Evolutionary conservation across 2,888 invertebrate genomes (phyloP).

Genomic region (Patella caerulea): DNA sequence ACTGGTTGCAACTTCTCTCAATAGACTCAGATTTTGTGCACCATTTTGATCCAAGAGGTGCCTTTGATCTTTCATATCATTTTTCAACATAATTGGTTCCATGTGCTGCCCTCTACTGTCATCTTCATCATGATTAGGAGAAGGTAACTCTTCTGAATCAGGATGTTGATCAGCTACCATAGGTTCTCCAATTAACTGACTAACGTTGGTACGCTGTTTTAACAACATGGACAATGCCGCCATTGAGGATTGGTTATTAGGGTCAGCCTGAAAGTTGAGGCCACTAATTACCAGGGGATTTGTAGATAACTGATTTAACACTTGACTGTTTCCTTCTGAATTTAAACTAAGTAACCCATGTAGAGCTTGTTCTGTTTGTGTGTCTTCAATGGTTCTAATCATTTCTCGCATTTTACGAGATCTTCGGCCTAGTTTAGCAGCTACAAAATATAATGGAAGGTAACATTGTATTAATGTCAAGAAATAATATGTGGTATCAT

Average conservation of each 20-base stretch:
- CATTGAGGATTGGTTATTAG: slow-evolving; percentile 56
- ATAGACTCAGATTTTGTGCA: not conserved
- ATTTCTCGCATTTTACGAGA: slow-evolving; percentile 70
- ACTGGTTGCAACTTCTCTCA: not conserved
- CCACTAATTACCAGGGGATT: slow-evolving; percentile 13
- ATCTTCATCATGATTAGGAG: slow-evolving; percentile 16
- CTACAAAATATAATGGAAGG: slow-evolving; percentile 39
- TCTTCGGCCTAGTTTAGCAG: slow-evolving; percentile 70
- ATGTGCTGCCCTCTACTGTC: slow-evolving; percentile 12
- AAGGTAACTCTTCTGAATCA: slow-evolving; percentile 9
- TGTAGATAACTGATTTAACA: not conserved
- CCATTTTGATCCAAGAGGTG: slow-evolving; percentile 24
- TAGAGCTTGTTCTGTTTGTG: slow-evolving; percentile 70
- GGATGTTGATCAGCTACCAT: slow-evolving; percentile 47
- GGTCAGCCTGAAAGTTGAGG: slow-evolving; percentile 20
- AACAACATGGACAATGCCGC: slow-evolving; percentile 58
- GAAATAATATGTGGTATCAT: not conserved
- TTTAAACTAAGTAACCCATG: slow-evolving; percentile 70
- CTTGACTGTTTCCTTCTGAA: slow-evolving; percentile 41
- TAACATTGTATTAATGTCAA: not conserved
- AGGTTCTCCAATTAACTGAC: slow-evolving; percentile 46
- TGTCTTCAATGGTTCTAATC: slow-evolving; percentile 70
- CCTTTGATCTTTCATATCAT: slow-evolving; percentile 26
- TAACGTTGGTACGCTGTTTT: slow-evolving; percentile 49
- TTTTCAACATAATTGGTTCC: slow-evolving; percentile 16